Base-by-base conservation (phyloP, 2,797 vertebrate species). In the Smutsia gigantea region DNA sequence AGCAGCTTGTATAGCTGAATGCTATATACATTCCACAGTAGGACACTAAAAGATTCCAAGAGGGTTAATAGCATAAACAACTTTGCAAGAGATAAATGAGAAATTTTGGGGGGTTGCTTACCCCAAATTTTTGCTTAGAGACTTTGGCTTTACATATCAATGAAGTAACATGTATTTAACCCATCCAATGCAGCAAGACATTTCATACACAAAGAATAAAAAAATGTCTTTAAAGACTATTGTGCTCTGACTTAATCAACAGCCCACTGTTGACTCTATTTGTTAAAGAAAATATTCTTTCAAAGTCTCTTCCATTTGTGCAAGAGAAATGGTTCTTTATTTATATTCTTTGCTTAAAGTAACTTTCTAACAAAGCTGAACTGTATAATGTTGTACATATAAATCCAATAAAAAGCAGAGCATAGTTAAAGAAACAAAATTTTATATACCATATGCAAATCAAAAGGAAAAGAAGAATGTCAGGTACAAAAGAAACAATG, bases 381-480 rank as follows among this genome's bases (percentile, higher is more conserved):
- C 6, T 66, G 25, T 21, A 63, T 37, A 74, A 7, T 74, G 29
- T 83, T 82, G 68, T 72, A 46, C n/a, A 18, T 37, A 69, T 79
- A 90, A 94, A 75, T 78, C 84, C 55, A 92, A 61, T 75, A 39
- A 75, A 88, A 96, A 93, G 61, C 46, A 87, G 90, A 90, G 39
- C 31, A 87, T 94, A 95, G 19, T 21, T 7, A 94, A 95, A 29
- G 83, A 97, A 92, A 63, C 2, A 31, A 81, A 61, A 61, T 55
- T 93, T 68, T 95, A 96, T 5, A 75, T 15, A 23, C 85, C 83
- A 64, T 14, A 42, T 2, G 0, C 87, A 15, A 97, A 93, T 96
- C 59, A 91, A 95, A 88, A 84, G 79, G 69, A 96, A 97, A 81
- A 72, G 57, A 96, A 94, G 31, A 95, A 51, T 89, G n/a, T 95